These are phyloP conservation scores for Pachliopta kotzebuea DNA, from an alignment of 2,888 invertebrate genomes.

Conservation along the genomic window DNA sequence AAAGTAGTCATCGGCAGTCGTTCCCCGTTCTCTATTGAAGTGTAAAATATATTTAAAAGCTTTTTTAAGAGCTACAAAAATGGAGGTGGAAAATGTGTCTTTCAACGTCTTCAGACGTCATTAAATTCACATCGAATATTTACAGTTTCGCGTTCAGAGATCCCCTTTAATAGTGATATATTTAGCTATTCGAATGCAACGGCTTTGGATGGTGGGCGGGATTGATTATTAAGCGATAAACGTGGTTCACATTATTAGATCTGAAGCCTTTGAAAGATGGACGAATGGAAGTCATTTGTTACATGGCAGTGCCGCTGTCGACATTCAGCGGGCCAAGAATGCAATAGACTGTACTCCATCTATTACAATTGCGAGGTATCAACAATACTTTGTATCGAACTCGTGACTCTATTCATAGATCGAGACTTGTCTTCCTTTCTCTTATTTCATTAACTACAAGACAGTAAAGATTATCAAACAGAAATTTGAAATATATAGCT, in stretches of 20 bases:
- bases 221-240: constrained; percentile 64
- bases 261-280: constrained; percentile 58
- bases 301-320: constrained; percentile 35
- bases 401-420: not conserved
- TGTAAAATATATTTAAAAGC: constrained; percentile 55
- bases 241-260: constrained; percentile 68
- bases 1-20: constrained; percentile 44
- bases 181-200: constrained; percentile 16
- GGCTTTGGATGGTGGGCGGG: constrained; percentile 13
- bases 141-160: constrained; percentile 18
- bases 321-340: constrained; percentile 20
- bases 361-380: constrained; percentile 9
- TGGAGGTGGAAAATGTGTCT: constrained; percentile 41
- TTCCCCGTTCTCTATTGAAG: constrained; percentile 33
- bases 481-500: too few relatives aligned
- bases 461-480: not conserved
- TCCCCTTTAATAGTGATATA: constrained; percentile 29
- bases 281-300: constrained; percentile 63
- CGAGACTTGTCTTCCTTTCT: not conserved
- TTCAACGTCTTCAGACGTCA: constrained; percentile 40
- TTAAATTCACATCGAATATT: constrained; percentile 49
- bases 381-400: constrained; percentile 29
- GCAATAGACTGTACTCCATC: constrained; percentile 14
- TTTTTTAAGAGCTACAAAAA: constrained; percentile 44
- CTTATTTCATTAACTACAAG: not conserved